Conservation (phyloP, 2,797 vertebrate genomes). For the Loriculus beryllinus region DNA sequence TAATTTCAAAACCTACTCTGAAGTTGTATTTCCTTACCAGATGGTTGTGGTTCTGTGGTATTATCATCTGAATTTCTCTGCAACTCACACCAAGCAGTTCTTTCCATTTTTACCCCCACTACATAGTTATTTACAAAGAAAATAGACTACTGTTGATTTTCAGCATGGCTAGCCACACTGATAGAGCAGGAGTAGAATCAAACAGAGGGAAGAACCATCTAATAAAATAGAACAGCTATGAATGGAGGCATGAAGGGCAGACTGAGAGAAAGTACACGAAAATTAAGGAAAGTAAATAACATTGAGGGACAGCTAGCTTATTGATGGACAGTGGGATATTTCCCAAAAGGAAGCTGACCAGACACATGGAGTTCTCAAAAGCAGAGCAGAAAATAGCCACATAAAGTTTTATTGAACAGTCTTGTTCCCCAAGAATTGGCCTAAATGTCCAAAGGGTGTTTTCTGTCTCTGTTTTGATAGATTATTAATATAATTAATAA, state of each 20-base stretch:
- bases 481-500: not conserved
- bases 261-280: not conserved
- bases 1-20: not conserved
- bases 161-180: not conserved
- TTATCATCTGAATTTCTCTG: not conserved
- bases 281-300: not conserved
- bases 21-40: not conserved
- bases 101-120: not conserved
- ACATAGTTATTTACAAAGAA: not conserved
- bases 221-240: not conserved
- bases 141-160: not conserved
- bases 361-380: not conserved
- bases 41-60: not conserved
- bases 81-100: not conserved
- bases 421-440: not conserved
- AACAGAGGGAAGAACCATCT: not conserved
- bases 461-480: not conserved
- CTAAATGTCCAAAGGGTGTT: not conserved
- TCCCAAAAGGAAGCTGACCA: not conserved
- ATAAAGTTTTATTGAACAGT: not conserved
- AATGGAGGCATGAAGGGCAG: not conserved
- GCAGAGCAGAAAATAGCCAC: not conserved
- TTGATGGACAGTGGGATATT: not conserved
- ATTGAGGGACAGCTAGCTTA: not conserved
- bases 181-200: not conserved